phyloP scores from a whole-genome alignment of 1,140 invertebrate genomes.

The Zaprionus camerounensis region DNA sequence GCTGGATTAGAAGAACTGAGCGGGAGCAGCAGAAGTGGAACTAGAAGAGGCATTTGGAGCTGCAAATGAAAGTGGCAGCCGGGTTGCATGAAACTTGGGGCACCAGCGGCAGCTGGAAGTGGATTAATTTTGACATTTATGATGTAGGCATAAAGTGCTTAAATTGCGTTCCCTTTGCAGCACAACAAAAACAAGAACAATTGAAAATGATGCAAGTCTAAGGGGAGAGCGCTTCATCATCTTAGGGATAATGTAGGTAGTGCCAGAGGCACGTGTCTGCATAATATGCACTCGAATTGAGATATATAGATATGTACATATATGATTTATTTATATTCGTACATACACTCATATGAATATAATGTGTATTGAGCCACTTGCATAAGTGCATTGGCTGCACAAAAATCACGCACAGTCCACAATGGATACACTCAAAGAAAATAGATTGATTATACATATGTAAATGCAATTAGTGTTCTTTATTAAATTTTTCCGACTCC shows the following conservation, averaged over 20 bases:
- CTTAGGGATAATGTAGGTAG: conserved; percentile 11
- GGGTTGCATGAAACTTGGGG: neutral
- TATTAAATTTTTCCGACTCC: too few species aligned
- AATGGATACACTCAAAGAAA: conserved; percentile 28
- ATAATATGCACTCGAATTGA: conserved; percentile 47
- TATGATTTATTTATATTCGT: too few species aligned
- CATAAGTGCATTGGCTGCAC: conserved; percentile 65
- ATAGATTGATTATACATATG: neutral
- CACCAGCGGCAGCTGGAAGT: conserved; percentile 63
- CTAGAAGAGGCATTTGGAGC: neutral
- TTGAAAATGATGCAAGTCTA: conserved; percentile 4
- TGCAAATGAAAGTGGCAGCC: conserved; percentile 39
- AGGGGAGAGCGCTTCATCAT: conserved; percentile 14
- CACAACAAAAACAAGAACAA: conserved; percentile 12
- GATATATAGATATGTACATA: neutral
- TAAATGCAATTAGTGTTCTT: too few species aligned
- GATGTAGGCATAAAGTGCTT: conserved; percentile 70
- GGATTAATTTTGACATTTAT: conserved; percentile 81
- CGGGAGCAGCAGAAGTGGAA: neutral
- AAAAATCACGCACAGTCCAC: conserved; percentile 62
- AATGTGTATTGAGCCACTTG: neutral
- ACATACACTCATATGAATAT: neutral
- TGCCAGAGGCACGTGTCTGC: conserved; percentile 38
- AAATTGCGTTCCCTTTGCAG: conserved; percentile 64
- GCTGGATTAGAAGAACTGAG: conserved; percentile 13